A percentile compares a stretch with the other conserved stretches of the same genome.
Evolutionary conservation across 2,888 invertebrate species (phyloP).

Genomic region (Therioaphis trifolii): DNA sequence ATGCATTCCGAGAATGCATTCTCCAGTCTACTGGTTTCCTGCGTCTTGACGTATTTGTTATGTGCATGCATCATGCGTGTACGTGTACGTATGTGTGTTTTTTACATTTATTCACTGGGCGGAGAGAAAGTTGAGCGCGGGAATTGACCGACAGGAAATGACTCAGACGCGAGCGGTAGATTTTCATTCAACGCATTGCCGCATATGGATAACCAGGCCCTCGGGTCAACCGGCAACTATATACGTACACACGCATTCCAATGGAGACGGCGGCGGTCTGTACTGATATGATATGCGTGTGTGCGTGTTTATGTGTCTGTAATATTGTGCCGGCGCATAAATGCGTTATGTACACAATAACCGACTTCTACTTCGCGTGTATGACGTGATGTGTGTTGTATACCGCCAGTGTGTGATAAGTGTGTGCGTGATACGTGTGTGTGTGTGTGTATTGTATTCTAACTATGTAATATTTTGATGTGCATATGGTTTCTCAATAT

Average conservation of each 20-base stretch:
- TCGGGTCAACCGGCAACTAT: constrained; percentile 51
- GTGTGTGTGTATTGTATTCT: too few relatives aligned
- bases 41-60: background rate
- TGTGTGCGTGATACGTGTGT: too few relatives aligned
- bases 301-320: background rate
- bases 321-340: background rate
- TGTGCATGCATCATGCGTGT: background rate
- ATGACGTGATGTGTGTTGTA: too few relatives aligned
- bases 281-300: background rate
- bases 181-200: constrained; percentile 62
- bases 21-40: constrained; percentile 2
- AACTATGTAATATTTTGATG: too few relatives aligned
- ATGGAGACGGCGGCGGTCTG: background rate
- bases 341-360: background rate
- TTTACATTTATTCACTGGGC: background rate
- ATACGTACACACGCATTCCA: constrained; percentile 43
- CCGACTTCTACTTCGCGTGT: background rate
- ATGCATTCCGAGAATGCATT: constrained; percentile 28
- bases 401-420: too few relatives aligned
- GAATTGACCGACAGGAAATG: constrained; percentile 62
- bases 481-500: too few relatives aligned
- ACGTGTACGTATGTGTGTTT: background rate
- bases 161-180: constrained; percentile 55
- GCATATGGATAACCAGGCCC: constrained; percentile 57
- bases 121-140: constrained; percentile 59